A percentile compares a stretch with the other conserved stretches of the same genome.
These are phyloP conservation scores for Hippocampus mohnikei DNA, from an alignment of 2,113 vertebrate genomes.

Conservation along the genomic window DNA sequence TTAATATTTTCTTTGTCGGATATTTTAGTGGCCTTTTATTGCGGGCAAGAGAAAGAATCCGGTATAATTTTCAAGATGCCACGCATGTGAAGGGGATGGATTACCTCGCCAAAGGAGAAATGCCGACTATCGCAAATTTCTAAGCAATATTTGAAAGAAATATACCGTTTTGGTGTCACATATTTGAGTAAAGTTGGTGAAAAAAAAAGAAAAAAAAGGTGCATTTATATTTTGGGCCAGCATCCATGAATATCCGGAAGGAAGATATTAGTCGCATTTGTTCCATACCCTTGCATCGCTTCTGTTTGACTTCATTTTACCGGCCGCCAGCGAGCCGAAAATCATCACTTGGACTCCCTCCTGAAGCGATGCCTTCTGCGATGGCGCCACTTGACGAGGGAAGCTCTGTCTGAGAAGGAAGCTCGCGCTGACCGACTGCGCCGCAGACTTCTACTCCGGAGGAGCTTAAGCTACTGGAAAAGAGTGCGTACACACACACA, in stretches of 20 bases:
- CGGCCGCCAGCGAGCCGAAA: conserved; percentile 76
- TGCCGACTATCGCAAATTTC: no score
- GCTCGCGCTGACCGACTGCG: conserved; percentile 72
- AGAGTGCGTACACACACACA: conserved; percentile 66
- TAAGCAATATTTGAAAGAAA: no score
- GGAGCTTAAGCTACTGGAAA: conserved; percentile 75
- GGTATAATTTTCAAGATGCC: no score
- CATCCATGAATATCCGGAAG: neutral
- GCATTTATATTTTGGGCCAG: no score
- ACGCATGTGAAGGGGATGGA: no score
- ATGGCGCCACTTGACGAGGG: conserved; percentile 73
- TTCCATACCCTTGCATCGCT: conserved; percentile 32
- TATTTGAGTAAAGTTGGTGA: no score
- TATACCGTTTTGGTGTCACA: no score
- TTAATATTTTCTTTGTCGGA: no score
- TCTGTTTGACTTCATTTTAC: conserved; percentile 37
- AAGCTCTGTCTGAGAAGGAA: conserved; percentile 64
- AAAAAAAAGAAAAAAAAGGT: no score
- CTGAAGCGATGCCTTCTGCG: conserved; percentile 70
- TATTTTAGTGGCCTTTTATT: no score
- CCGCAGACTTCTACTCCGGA: conserved; percentile 68
- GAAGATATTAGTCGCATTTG: neutral
- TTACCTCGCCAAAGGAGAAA: no score
- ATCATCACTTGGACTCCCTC: conserved; percentile 68
- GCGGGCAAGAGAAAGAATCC: no score